Evolutionary conservation across 2,797 vertebrate genomes (phyloP).

Genomic region (Ibycter americanus): DNA sequence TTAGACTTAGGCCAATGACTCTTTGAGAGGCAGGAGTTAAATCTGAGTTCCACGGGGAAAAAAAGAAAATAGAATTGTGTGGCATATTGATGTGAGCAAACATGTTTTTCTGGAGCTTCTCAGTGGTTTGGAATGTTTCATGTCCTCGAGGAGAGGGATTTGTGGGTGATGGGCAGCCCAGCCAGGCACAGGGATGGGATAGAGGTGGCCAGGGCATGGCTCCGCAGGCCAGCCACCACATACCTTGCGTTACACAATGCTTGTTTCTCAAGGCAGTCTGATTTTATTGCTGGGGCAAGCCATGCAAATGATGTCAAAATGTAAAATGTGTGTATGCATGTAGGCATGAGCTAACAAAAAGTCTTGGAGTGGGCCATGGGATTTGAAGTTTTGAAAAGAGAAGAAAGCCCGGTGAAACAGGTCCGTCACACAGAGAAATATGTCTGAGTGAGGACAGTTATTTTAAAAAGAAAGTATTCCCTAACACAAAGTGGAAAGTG

Average conservation of each 20-base stretch:
- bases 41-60: background rate
- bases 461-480: background rate
- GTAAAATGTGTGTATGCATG: background rate
- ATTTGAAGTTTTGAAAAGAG: background rate
- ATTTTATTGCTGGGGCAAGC: background rate
- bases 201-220: background rate
- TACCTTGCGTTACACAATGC: background rate
- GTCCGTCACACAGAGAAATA: background rate
- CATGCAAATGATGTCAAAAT: background rate
- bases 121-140: conserved; percentile 2
- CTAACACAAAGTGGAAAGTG: background rate
- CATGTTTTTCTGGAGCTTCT: background rate
- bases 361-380: background rate
- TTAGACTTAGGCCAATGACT: background rate
- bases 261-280: background rate
- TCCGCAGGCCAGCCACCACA: background rate
- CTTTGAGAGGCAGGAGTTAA: background rate
- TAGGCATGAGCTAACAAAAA: background rate
- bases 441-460: background rate
- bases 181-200: background rate
- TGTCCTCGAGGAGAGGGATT: background rate
- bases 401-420: background rate
- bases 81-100: background rate
- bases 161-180: background rate
- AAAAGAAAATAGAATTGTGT: background rate